A percentile compares a stretch with the other conserved stretches of the same genome.
phyloP scores from a whole-genome alignment of 2,113 vertebrate species.

The Hemibagrus wyckioides region DNA sequence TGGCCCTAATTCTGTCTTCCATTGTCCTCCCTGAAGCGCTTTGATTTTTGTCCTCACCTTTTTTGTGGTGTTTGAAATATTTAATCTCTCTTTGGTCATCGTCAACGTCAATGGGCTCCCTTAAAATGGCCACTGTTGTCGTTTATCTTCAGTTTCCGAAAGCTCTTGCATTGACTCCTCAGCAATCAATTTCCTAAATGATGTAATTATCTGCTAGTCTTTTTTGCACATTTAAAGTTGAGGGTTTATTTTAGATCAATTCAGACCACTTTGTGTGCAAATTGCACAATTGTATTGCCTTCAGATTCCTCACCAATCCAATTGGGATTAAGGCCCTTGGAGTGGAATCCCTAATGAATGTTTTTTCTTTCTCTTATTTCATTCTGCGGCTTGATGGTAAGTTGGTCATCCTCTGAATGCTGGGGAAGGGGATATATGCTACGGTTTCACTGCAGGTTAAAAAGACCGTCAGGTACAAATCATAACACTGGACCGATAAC shows the following conservation, averaged over 20 bases:
- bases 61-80: slow-evolving; percentile 64
- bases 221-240: slow-evolving; percentile 84
- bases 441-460: slow-evolving; percentile 50
- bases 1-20: slow-evolving; percentile 79
- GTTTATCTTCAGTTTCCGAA: slow-evolving; percentile 85
- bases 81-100: slow-evolving; percentile 63
- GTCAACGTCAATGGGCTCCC: slow-evolving; percentile 67
- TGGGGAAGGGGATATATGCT: slow-evolving; percentile 39
- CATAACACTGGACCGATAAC: slow-evolving; percentile 28
- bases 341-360: slow-evolving; percentile 77
- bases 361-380: slow-evolving; percentile 19
- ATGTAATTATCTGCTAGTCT: slow-evolving; percentile 85
- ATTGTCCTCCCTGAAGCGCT: slow-evolving; percentile 75
- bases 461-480: slow-evolving; percentile 46
- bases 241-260: slow-evolving; percentile 89
- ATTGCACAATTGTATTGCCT: slow-evolving; percentile 82
- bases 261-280: slow-evolving; percentile 86
- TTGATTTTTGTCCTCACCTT: slow-evolving; percentile 65
- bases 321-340: slow-evolving; percentile 73
- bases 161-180: slow-evolving; percentile 84
- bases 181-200: slow-evolving; percentile 90
- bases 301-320: slow-evolving; percentile 85
- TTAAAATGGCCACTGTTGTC: slow-evolving; percentile 80
- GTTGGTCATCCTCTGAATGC: slow-evolving; percentile 70
- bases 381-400: slow-evolving; percentile 45